Evolutionary conservation across 2,888 invertebrate genomes (phyloP).

Genomic region (Rhingia rostrata): DNA sequence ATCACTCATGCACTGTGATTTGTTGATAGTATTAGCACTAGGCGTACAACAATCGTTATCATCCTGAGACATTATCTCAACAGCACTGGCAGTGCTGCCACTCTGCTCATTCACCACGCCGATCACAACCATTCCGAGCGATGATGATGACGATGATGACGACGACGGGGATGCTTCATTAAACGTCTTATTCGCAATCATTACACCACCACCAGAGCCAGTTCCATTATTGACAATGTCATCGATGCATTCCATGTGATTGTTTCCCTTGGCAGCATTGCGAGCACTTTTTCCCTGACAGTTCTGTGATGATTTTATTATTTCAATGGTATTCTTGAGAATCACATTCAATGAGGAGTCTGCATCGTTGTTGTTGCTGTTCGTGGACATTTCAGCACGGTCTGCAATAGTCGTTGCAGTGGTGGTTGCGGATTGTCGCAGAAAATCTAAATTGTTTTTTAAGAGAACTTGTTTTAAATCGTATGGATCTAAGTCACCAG

Average conservation of each 20-base stretch:
- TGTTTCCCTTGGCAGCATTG: constrained; percentile 39
- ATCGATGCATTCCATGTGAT: constrained; percentile 63
- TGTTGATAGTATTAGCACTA: constrained; percentile 58
- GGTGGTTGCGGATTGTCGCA: constrained; percentile 61
- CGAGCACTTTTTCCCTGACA: constrained; percentile 41
- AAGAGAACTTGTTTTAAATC: constrained; percentile 76
- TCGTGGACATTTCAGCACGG: constrained; percentile 38
- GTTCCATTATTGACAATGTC: constrained; percentile 70
- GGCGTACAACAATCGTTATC: constrained; percentile 56
- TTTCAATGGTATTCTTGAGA: constrained; percentile 75
- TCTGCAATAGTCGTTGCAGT: constrained; percentile 20
- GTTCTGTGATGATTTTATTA: constrained; percentile 73
- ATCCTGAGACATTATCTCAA: constrained; percentile 59
- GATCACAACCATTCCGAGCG: constrained; percentile 41
- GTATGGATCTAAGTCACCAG: constrained; percentile 76
- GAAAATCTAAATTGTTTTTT: constrained; percentile 76
- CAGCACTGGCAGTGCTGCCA: constrained; percentile 1
- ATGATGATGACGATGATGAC: constrained; percentile 52
- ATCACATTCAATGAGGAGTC: constrained; percentile 72
- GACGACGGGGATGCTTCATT: constrained; percentile 50
- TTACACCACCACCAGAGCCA: constrained; percentile 55
- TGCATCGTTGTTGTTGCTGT: constrained; percentile 2
- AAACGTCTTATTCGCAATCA: constrained; percentile 65
- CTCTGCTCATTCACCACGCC: constrained; percentile 39
- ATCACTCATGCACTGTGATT: constrained; percentile 72